Base-by-base conservation (phyloP, 2,797 vertebrate species). In the Liparis tanakae region DNA sequence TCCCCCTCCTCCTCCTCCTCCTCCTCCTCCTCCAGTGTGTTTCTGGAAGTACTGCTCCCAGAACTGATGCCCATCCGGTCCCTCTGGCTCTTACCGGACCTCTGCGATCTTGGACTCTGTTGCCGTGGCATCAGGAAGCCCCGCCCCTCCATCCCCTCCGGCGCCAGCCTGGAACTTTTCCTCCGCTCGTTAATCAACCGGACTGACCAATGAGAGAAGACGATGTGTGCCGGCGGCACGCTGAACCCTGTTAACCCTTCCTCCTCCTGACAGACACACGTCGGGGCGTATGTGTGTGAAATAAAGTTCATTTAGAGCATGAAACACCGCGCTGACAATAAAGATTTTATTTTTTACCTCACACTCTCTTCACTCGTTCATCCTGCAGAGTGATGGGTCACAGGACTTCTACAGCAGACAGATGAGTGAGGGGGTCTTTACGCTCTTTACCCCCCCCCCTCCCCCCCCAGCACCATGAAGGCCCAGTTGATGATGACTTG, bases 11-110 rank as follows among this genome's bases (percentile, higher is more conserved):
- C 0, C 15, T 12, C 37, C 10, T 72, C 22, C 72, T 34, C 9
- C 1, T 73, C 22, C 73, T 36, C 78, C 65, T 48, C 63, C 75
- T 60, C 66, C 91, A 94, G 93, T 93, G 70, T 94, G 93, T 61
- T 94, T 94, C 83, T 94, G 93, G 93, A 94, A 94, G 74, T 94
- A 94, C 82, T 94, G 93, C 83, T 92, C 92, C 62, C 93, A 94
- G 78, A 94, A 94, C 83, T 94, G 87, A 94, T 33, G 2, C n/a
- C 36, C 48, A 53, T 61, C 30, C 13, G 7, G 0, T 48, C 14
- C 39, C 67, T 61, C 36, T 53, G 53, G 61, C 73, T 78, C 56
- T 7, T 39, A 36, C 37, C 30, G 71, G 79, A 72, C 69, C 51
- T 58, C 74, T 30, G 25, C 68, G 46, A 57, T 25, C 88, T 64